Conservation (phyloP, 2,888 invertebrate species). For the Embidobia sp. region DNA sequence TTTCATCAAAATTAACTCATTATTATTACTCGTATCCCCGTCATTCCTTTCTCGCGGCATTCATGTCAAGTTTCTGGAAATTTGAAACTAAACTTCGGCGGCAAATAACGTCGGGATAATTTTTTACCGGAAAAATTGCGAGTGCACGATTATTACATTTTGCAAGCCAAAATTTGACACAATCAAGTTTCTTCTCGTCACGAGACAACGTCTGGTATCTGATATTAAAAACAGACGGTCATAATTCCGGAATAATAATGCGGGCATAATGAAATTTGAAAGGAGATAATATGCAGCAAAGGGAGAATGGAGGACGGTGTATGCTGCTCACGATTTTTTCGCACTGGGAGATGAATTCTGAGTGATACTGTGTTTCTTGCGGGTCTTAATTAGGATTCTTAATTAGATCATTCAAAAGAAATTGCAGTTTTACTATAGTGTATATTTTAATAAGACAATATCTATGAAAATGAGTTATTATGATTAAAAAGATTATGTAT, state of each 20-base stretch:
- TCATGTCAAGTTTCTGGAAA: too few relatives aligned
- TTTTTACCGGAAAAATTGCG: background rate
- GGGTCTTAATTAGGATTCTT: constrained; percentile 9
- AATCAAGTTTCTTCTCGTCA: constrained; percentile 32
- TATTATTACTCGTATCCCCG: too few relatives aligned
- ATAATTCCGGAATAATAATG: constrained; percentile 49
- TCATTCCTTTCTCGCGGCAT: too few relatives aligned
- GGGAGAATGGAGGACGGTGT: constrained; percentile 8
- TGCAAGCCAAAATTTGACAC: constrained; percentile 23
- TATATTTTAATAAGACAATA: too few relatives aligned
- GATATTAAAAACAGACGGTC: constrained; percentile 55
- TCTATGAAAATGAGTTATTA: too few relatives aligned
- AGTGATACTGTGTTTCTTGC: constrained; percentile 14
- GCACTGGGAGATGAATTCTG: constrained; percentile 2
- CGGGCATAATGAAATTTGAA: constrained; percentile 52
- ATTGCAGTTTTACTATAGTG: too few relatives aligned
- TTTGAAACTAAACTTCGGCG: too few relatives aligned
- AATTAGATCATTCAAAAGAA: constrained; percentile 2
- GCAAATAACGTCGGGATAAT: background rate
- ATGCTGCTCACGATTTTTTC: constrained; percentile 13
- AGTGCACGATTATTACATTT: constrained; percentile 25
- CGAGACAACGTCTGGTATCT: constrained; percentile 34
- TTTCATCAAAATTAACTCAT: too few relatives aligned
- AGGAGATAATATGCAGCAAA: constrained; percentile 34
- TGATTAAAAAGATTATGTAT: too few relatives aligned